phyloP scores from a whole-genome alignment of 2,797 vertebrate species.

The Passerculus sandwichensis region DNA sequence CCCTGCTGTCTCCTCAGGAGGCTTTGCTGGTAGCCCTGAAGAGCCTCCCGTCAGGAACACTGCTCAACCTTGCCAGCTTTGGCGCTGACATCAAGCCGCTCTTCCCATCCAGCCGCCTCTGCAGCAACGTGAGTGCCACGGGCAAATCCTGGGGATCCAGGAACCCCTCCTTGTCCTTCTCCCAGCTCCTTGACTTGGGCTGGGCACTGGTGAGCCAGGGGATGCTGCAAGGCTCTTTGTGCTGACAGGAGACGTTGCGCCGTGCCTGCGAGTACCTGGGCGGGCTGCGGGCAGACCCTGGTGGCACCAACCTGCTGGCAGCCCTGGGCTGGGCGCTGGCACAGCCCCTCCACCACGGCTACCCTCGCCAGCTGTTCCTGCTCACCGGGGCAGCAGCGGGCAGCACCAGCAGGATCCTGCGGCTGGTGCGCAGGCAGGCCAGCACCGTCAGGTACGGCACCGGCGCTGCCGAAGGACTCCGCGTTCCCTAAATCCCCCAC shows the following conservation, averaged over 20 bases:
- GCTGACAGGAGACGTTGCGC: conserved; percentile 81
- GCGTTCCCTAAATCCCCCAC: fast-evolving
- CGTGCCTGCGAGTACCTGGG: conserved; percentile 83
- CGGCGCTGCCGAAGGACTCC: fast-evolving
- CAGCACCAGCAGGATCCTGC: conserved; percentile 82
- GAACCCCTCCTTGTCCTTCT: background rate
- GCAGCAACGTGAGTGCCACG: conserved; percentile 85
- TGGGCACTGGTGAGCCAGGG: fast-evolving
- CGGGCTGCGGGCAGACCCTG: conserved; percentile 76
- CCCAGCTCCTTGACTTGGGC: fast-evolving
- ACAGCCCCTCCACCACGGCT: conserved; percentile 86
- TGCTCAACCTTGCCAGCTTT: conserved; percentile 88
- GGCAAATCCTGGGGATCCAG: background rate
- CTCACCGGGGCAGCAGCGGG: conserved; percentile 76
- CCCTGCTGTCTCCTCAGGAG: conserved; percentile 78
- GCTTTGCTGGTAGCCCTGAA: conserved; percentile 91
- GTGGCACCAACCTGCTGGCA: conserved; percentile 83
- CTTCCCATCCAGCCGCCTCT: conserved; percentile 88
- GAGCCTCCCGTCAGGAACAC: conserved; percentile 87
- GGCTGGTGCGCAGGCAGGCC: conserved; percentile 88
- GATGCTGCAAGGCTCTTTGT: fast-evolving
- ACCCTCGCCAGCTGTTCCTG: conserved; percentile 92
- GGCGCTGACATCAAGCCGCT: conserved; percentile 82
- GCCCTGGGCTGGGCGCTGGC: conserved; percentile 88
- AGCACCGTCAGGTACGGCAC: conserved; percentile 84